phyloP scores from a whole-genome alignment of 2,797 vertebrate species.

The Danionella dracula region DNA sequence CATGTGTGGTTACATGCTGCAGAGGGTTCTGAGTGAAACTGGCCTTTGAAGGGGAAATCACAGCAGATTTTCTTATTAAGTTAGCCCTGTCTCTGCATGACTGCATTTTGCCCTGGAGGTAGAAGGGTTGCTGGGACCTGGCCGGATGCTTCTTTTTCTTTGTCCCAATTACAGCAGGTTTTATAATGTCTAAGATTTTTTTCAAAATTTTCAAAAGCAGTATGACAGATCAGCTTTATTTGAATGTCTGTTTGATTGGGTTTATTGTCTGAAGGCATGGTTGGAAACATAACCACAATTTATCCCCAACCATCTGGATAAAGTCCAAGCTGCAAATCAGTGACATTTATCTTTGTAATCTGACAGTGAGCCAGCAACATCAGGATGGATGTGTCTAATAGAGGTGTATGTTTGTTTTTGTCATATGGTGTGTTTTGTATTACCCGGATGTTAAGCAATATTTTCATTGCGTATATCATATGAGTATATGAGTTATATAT shows the following conservation, averaged over 20 bases:
- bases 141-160: not conserved
- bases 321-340: conserved; percentile 36
- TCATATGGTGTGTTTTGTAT: no score
- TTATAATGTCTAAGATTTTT: conserved; percentile 15
- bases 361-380: conserved; percentile 15
- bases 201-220: conserved; percentile 5
- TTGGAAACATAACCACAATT: conserved; percentile 20
- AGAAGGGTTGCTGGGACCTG: not conserved
- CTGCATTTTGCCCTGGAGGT: conserved; percentile 19
- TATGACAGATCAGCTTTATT: conserved; percentile 15
- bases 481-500: no score
- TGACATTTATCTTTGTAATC: conserved; percentile 32
- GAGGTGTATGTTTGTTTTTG: conserved; percentile 27
- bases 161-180: not conserved
- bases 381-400: conserved; percentile 30
- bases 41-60: not conserved
- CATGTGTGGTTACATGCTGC: conserved; percentile 27
- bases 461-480: no score
- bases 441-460: no score
- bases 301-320: conserved; percentile 8
- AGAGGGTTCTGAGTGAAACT: conserved; percentile 18
- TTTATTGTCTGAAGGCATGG: conserved; percentile 22
- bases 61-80: conserved; percentile 35
- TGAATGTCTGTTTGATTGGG: conserved; percentile 22
- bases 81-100: conserved; percentile 28